Conservation (phyloP, 2,113 vertebrate species). For the Cyprinodon brontotheroides region DNA sequence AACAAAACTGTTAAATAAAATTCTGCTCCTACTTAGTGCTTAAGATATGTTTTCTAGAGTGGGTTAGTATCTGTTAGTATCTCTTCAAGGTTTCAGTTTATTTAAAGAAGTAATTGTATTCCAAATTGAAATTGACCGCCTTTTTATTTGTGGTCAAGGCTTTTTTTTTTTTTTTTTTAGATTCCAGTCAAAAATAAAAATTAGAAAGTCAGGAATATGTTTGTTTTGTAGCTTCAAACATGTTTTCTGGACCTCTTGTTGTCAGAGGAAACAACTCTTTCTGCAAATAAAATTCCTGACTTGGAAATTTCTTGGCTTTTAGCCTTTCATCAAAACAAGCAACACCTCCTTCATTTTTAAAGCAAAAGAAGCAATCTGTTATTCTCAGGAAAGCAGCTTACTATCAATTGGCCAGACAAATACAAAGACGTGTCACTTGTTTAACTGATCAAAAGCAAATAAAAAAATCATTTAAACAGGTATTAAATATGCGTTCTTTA, state of each 20-base stretch:
- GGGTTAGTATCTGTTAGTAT: not conserved
- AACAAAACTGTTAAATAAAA: not conserved
- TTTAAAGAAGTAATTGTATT: not conserved
- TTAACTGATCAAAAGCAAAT: not conserved
- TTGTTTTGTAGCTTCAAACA: slow-evolving; percentile 5
- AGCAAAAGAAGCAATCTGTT: not conserved
- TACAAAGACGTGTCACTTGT: not conserved
- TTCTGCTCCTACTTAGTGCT: not conserved
- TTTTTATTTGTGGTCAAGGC: slow-evolving; percentile 6
- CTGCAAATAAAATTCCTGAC: slow-evolving; percentile 5
- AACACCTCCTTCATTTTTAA: slow-evolving; percentile 9
- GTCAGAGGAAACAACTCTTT: slow-evolving; percentile 15
- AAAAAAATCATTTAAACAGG: not conserved
- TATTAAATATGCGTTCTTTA: not conserved
- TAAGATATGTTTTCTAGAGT: not conserved
- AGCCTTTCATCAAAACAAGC: slow-evolving; percentile 25
- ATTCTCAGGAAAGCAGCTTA: slow-evolving; percentile 5
- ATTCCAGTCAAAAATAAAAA: slow-evolving; percentile 17
- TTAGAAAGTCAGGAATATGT: slow-evolving; percentile 20
- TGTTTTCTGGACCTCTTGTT: slow-evolving; percentile 16
- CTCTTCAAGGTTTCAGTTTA: slow-evolving; percentile 11
- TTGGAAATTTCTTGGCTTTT: slow-evolving; percentile 23
- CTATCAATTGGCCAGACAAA: no score
- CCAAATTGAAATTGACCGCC: not conserved
- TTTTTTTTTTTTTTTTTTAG: not conserved